phyloP scores from a whole-genome alignment of 2,888 invertebrate species.

The Brachyopa scutellaris region DNA sequence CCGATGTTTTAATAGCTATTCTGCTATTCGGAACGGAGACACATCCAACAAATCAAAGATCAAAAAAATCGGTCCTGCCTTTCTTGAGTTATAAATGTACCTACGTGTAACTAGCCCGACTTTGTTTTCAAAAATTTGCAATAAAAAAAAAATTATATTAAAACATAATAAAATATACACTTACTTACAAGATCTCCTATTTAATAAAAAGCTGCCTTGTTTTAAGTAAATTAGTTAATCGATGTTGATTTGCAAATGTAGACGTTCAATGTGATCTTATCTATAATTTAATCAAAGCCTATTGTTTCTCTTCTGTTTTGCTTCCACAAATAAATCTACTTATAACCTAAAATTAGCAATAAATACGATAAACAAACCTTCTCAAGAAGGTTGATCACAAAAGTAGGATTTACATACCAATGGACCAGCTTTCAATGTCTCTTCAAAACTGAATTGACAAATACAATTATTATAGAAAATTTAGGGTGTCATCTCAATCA shows the following conservation, averaged over 20 bases:
- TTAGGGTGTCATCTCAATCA: conserved; percentile 65
- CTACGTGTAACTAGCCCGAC: too few species aligned
- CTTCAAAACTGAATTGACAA: conserved; percentile 19
- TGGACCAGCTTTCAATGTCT: conserved; percentile 30
- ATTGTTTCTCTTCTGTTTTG: conserved; percentile 46
- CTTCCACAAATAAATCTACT: conserved; percentile 42
- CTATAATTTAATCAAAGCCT: conserved; percentile 55
- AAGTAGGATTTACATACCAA: conserved; percentile 48
- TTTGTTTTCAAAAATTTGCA: too few species aligned
- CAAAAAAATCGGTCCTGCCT: too few species aligned
- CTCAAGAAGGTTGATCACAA: conserved; percentile 18
- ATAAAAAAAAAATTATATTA: too few species aligned
- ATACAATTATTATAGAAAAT: too few species aligned
- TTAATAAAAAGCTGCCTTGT: conserved; percentile 43
- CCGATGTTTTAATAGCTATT: too few species aligned
- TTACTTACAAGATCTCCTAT: neutral
- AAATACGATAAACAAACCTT: conserved; percentile 16
- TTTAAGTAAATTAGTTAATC: conserved; percentile 62
- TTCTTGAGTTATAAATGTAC: too few species aligned
- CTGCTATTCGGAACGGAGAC: too few species aligned
- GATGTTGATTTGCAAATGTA: conserved; percentile 65
- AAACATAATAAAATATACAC: conserved; percentile 44
- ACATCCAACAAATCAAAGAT: too few species aligned
- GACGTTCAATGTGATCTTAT: conserved; percentile 59
- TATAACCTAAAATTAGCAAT: conserved; percentile 59